Percentiles rank a stretch among this genome's conserved stretches.
Conservation (phyloP, 2,888 invertebrate genomes). For the Sepioteuthis lessoniana region DNA sequence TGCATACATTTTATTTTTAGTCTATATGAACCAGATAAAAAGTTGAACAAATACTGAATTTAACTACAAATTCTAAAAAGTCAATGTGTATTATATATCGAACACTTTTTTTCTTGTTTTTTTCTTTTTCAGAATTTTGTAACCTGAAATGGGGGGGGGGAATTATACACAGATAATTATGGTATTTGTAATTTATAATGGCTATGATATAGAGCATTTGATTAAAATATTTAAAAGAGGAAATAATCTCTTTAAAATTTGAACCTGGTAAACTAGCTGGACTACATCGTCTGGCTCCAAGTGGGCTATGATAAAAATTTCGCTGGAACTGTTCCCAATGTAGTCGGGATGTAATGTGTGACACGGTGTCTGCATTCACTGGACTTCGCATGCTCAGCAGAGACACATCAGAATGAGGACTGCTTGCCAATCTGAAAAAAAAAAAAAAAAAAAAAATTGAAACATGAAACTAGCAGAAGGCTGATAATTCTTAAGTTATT, state of each 20-base stretch:
- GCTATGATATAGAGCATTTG: constrained; percentile 56
- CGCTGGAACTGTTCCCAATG: constrained; percentile 73
- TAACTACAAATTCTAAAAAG: too few relatives aligned
- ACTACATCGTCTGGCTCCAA: constrained; percentile 66
- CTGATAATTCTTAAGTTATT: too few relatives aligned
- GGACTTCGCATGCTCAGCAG: constrained; percentile 69
- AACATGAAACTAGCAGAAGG: too few relatives aligned
- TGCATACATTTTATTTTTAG: too few relatives aligned
- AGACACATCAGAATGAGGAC: constrained; percentile 70
- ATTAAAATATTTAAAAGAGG: neutral
- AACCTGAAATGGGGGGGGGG: too few relatives aligned
- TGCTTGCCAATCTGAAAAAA: constrained; percentile 61
- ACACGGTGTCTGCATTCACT: constrained; percentile 65
- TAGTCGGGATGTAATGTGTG: constrained; percentile 71
- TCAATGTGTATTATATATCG: too few relatives aligned
- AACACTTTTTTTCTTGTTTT: too few relatives aligned
- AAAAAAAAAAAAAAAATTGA: neutral
- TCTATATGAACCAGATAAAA: too few relatives aligned
- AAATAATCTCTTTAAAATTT: neutral
- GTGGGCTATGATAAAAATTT: constrained; percentile 63
- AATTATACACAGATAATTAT: neutral
- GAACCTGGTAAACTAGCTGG: constrained; percentile 67
- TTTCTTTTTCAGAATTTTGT: too few relatives aligned
- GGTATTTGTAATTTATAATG: constrained; percentile 50
- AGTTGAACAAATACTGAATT: too few relatives aligned